Evolutionary conservation across 2,888 invertebrate genomes (phyloP).

Genomic region (Chrysolina americana): DNA sequence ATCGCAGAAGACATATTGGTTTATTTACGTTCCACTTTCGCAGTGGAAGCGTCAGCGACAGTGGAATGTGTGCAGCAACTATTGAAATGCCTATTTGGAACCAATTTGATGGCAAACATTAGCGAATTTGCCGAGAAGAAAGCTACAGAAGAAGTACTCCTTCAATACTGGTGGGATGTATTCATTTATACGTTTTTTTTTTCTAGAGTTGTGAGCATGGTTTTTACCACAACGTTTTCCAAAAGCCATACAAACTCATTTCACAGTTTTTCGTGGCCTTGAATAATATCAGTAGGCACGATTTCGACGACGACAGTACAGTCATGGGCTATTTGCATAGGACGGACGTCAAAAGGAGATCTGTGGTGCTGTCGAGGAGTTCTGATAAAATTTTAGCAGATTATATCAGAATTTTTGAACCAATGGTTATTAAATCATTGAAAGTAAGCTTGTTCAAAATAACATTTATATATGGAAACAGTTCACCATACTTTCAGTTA

Average conservation of each 20-base stretch:
- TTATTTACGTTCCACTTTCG: slow-evolving; percentile 81
- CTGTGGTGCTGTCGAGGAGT: slow-evolving; percentile 68
- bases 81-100: slow-evolving; percentile 82
- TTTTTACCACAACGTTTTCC: slow-evolving; percentile 67
- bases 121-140: slow-evolving; percentile 58
- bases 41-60: slow-evolving; percentile 78
- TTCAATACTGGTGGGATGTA: background rate
- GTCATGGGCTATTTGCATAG: slow-evolving; percentile 68
- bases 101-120: slow-evolving; percentile 76
- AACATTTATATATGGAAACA: too few species aligned
- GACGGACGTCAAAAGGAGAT: slow-evolving; percentile 65
- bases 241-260: slow-evolving; percentile 65
- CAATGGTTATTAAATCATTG: slow-evolving; percentile 93
- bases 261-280: slow-evolving; percentile 61
- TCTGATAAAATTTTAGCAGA: slow-evolving; percentile 77
- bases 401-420: slow-evolving; percentile 94
- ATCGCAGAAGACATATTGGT: slow-evolving; percentile 86
- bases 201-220: slow-evolving; percentile 56
- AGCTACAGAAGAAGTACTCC: slow-evolving; percentile 31
- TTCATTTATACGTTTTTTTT: slow-evolving; percentile 13
- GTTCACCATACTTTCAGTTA: too few species aligned
- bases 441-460: slow-evolving; percentile 73
- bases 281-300: slow-evolving; percentile 62
- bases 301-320: slow-evolving; percentile 64
- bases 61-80: slow-evolving; percentile 85